Evolutionary conservation across 2,888 invertebrate species (phyloP).

Genomic region (Epistrophe eligans): DNA sequence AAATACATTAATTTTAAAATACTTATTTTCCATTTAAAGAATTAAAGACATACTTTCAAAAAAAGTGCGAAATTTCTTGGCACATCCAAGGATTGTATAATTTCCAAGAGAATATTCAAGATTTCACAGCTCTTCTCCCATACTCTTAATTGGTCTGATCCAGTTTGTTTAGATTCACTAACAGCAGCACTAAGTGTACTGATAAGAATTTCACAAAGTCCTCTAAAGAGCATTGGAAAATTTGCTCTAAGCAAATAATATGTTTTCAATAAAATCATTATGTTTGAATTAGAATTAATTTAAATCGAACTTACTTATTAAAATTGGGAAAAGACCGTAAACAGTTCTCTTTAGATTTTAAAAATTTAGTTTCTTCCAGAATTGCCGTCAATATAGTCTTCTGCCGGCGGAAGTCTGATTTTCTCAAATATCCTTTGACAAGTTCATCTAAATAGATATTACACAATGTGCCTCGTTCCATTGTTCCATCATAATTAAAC

Average conservation of each 20-base stretch:
- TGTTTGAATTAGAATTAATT: neutral
- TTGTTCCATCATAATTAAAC: slow-evolving; percentile 87
- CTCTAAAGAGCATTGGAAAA: slow-evolving; percentile 88
- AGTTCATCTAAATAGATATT: slow-evolving; percentile 88
- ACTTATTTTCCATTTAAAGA: slow-evolving; percentile 72
- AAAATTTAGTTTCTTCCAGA: slow-evolving; percentile 85
- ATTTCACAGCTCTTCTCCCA: slow-evolving; percentile 88
- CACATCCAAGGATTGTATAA: slow-evolving; percentile 87
- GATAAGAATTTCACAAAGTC: slow-evolving; percentile 87
- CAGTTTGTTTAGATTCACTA: slow-evolving; percentile 85
- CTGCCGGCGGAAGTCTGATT: slow-evolving; percentile 86
- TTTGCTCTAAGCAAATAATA: slow-evolving; percentile 83
- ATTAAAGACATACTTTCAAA: slow-evolving; percentile 84
- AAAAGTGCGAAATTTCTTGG: slow-evolving; percentile 87
- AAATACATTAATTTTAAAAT: slow-evolving; percentile 65
- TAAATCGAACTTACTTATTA: slow-evolving; percentile 84
- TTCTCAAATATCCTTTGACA: slow-evolving; percentile 87
- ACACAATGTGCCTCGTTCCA: slow-evolving; percentile 87
- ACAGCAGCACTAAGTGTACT: slow-evolving; percentile 86
- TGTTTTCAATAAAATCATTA: neutral
- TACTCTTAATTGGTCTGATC: slow-evolving; percentile 86
- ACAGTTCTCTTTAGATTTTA: slow-evolving; percentile 86
- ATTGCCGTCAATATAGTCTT: slow-evolving; percentile 85
- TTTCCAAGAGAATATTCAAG: slow-evolving; percentile 87
- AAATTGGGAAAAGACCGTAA: slow-evolving; percentile 87